Conservation (phyloP, 2,113 vertebrate species). For the Rhynchopsitta pachyrhyncha region DNA sequence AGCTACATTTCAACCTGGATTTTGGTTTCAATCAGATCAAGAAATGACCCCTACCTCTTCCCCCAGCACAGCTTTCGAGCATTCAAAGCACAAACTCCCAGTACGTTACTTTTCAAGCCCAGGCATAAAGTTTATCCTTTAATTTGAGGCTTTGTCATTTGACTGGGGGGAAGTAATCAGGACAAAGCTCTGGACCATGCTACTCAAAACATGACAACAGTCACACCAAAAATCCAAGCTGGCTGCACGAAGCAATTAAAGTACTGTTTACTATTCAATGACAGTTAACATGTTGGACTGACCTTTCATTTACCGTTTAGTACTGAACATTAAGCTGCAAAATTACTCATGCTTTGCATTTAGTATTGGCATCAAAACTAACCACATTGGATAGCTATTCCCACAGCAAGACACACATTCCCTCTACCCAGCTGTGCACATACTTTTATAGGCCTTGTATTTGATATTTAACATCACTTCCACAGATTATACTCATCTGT, state of each 20-base stretch:
- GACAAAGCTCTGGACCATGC: background rate
- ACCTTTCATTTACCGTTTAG: slow-evolving; percentile 59
- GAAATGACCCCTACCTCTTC: background rate
- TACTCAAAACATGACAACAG: slow-evolving; percentile 37
- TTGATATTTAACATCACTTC: background rate
- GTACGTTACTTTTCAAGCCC: background rate
- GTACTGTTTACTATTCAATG: slow-evolving; percentile 17
- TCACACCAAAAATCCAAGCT: slow-evolving; percentile 8
- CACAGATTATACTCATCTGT: background rate
- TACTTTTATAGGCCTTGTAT: background rate
- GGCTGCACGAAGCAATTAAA: slow-evolving; percentile 36
- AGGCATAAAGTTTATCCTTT: slow-evolving; percentile 19
- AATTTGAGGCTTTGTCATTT: slow-evolving; percentile 53
- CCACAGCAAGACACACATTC: accelerated
- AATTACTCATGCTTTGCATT: slow-evolving; percentile 39
- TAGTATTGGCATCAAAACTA: slow-evolving; percentile 14
- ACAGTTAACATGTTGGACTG: slow-evolving; percentile 44
- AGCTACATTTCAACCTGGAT: background rate
- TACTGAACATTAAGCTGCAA: slow-evolving; percentile 7
- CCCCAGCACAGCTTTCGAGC: accelerated
- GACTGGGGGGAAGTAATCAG: slow-evolving; percentile 7
- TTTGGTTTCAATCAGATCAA: background rate
- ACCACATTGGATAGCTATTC: background rate
- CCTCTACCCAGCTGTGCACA: background rate
- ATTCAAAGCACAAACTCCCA: background rate